phyloP scores from a whole-genome alignment of 2,797 vertebrate genomes.

The Manis javanica region DNA sequence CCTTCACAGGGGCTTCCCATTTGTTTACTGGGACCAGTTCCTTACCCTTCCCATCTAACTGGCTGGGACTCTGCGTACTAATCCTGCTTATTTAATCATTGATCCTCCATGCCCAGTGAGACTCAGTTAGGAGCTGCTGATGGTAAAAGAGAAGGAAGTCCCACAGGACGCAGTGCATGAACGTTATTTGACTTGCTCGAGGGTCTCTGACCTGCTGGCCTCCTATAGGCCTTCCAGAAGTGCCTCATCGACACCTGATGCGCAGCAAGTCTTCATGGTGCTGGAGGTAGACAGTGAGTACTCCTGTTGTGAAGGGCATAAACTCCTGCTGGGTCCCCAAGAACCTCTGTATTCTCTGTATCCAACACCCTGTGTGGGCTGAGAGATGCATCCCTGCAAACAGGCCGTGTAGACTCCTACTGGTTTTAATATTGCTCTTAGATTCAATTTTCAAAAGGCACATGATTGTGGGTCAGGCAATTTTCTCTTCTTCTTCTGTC shows the following conservation, averaged over 20 bases:
- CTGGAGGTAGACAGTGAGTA: neutral
- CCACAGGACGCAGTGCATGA: slow-evolving; percentile 89
- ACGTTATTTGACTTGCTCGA: slow-evolving; percentile 85
- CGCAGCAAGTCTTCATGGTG: fast-evolving
- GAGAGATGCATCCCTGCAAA: fast-evolving
- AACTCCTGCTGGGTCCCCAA: too few relatives aligned
- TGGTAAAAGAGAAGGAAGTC: slow-evolving; percentile 90
- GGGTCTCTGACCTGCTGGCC: neutral
- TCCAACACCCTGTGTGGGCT: too few relatives aligned
- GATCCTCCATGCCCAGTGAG: slow-evolving; percentile 68
- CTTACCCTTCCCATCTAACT: neutral
- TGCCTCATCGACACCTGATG: neutral
- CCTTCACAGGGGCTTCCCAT: neutral
- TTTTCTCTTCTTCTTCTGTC: neutral
- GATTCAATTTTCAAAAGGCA: neutral
- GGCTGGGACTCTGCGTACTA: neutral
- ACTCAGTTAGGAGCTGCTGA: slow-evolving; percentile 90
- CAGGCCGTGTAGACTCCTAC: neutral
- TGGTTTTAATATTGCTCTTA: neutral
- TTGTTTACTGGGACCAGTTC: neutral
- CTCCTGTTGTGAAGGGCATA: neutral
- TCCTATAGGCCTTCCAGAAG: neutral
- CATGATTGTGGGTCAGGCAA: fast-evolving
- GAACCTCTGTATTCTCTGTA: neutral
- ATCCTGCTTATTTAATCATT: neutral